A percentile compares a stretch with the other conserved stretches of the same genome.
phyloP scores from a whole-genome alignment of 2,797 vertebrate species.

The Tangara arthus region DNA sequence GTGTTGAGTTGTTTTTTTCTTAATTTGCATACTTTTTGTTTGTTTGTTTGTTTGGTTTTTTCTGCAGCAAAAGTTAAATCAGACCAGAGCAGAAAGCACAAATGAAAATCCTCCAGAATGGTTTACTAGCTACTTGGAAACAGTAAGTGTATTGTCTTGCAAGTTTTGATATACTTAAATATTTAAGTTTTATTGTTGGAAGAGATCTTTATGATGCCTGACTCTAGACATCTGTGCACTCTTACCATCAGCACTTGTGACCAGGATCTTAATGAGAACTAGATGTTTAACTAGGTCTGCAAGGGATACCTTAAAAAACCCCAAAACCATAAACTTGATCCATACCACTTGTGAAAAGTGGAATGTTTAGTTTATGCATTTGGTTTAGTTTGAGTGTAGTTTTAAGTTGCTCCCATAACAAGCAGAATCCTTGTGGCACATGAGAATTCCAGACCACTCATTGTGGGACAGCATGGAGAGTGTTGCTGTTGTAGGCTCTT shows the following conservation, averaged over 20 bases:
- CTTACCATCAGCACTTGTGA: not conserved
- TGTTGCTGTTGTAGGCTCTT: not conserved
- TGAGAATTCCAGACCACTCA: not conserved
- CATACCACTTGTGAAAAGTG: not conserved
- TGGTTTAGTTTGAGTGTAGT: not conserved
- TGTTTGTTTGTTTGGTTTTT: not conserved
- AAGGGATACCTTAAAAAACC: not conserved
- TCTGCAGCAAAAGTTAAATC: not conserved
- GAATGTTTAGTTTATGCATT: not conserved
- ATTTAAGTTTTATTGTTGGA: not conserved
- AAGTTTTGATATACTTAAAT: not conserved
- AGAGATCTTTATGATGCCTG: not conserved
- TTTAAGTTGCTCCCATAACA: not conserved
- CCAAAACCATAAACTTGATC: not conserved
- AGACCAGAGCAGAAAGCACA: conserved; percentile 65
- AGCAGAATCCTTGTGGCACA: not conserved
- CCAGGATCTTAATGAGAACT: not conserved
- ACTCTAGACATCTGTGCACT: not conserved
- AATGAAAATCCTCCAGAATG: conserved; percentile 89
- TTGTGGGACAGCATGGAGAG: not conserved
- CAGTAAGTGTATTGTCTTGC: conserved; percentile 73
- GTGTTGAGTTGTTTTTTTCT: not conserved
- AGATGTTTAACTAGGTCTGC: rapidly evolving
- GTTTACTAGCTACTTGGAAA: conserved; percentile 95
- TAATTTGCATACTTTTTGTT: not conserved